These are phyloP conservation scores for Plodia interpunctella DNA, from an alignment of 1,140 invertebrate species.

Conservation along the genomic window DNA sequence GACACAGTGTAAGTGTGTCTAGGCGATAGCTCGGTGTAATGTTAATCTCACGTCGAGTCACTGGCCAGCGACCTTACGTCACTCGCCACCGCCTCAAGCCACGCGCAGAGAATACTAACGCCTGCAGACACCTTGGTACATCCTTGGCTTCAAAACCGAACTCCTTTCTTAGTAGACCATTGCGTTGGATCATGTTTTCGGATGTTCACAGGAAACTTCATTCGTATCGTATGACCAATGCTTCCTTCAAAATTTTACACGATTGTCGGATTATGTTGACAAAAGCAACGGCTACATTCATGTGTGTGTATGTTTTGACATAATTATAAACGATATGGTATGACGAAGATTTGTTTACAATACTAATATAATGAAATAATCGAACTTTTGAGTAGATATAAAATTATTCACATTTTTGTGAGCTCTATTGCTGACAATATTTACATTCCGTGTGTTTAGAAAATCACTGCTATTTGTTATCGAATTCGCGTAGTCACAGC, in stretches of 20 bases:
- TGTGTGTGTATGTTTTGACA: background rate
- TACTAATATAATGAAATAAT: background rate
- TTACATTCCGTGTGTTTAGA: background rate
- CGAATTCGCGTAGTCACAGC: conserved; percentile 21
- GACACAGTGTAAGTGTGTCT: conserved; percentile 7
- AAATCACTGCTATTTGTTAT: background rate
- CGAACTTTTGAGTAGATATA: background rate
- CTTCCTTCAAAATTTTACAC: background rate
- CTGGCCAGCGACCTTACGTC: conserved; percentile 71
- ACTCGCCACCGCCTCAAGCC: conserved; percentile 56
- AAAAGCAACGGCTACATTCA: background rate
- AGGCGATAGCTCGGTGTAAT: conserved; percentile 23
- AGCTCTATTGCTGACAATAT: too few species aligned
- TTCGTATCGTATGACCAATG: background rate
- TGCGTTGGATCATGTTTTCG: conserved; percentile 57
- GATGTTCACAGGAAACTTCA: conserved; percentile 1
- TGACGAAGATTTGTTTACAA: background rate
- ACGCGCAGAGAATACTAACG: conserved; percentile 71
- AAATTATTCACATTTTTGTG: too few species aligned
- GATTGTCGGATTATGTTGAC: conserved; percentile 2
- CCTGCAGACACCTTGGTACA: conserved; percentile 66
- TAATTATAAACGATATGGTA: background rate
- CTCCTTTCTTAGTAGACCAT: conserved; percentile 69
- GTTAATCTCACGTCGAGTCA: conserved; percentile 65
- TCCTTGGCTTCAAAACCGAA: conserved; percentile 76